These are phyloP conservation scores for Ceratina calcarata DNA, from an alignment of 1,140 invertebrate genomes.

Conservation along the genomic window DNA sequence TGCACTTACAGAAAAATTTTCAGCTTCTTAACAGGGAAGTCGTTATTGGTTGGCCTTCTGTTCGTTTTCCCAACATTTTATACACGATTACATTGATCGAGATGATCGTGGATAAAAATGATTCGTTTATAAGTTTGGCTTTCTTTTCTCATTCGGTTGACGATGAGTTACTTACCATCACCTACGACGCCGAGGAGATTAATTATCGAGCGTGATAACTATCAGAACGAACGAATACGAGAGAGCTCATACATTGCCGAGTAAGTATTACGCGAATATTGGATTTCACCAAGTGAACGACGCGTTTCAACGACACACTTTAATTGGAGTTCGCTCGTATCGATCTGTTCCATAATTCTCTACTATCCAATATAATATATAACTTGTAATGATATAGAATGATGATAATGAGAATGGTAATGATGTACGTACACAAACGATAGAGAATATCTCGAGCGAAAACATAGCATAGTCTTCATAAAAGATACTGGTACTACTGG, in stretches of 20 bases:
- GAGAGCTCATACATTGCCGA: constrained; percentile 9
- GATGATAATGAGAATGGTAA: constrained; percentile 46
- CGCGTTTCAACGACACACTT: background rate
- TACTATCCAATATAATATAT: constrained; percentile 52
- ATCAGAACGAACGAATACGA: constrained; percentile 10
- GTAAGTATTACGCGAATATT: no score
- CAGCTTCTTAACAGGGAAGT: no score
- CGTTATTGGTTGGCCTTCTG: no score
- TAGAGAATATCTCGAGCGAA: constrained; percentile 61
- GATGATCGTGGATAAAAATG: no score
- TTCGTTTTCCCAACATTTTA: background rate
- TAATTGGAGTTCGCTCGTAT: constrained; percentile 38
- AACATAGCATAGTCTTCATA: constrained; percentile 58
- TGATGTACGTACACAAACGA: constrained; percentile 55
- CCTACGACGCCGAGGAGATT: constrained; percentile 36
- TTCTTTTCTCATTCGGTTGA: constrained; percentile 26
- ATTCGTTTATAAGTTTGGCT: background rate
- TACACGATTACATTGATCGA: no score
- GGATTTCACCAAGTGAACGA: no score
- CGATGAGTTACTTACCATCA: constrained; percentile 57
- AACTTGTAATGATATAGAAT: constrained; percentile 43
- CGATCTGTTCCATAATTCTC: constrained; percentile 31
- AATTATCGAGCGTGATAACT: constrained; percentile 40
- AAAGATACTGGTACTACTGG: constrained; percentile 50
- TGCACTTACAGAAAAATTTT: no score